Conservation (phyloP, 2,797 vertebrate species). For the Gobionotothen gibberifrons region DNA sequence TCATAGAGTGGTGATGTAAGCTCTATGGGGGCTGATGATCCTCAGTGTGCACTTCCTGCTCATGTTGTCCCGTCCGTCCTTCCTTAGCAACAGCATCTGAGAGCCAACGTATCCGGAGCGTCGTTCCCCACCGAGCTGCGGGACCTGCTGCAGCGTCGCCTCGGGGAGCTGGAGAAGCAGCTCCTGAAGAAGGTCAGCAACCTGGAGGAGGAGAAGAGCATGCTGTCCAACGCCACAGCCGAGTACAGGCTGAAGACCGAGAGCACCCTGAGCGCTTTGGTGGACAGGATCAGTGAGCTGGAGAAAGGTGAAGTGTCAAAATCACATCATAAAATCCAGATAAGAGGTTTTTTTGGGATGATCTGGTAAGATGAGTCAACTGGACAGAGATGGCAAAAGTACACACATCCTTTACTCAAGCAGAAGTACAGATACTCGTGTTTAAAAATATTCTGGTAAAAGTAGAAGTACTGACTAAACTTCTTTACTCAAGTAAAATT, state of each 20-base stretch:
- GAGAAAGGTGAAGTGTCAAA: constrained; percentile 88
- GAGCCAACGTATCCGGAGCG: constrained; percentile 88
- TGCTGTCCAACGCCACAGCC: constrained; percentile 94
- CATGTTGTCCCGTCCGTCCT: constrained; percentile 16
- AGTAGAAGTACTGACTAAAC: no score
- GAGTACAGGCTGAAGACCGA: constrained; percentile 94
- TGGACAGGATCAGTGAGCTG: constrained; percentile 93
- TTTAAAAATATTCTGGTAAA: no score
- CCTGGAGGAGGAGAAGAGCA: constrained; percentile 93
- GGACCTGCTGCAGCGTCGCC: constrained; percentile 92
- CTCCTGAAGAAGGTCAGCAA: constrained; percentile 93
- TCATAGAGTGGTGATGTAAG: not conserved
- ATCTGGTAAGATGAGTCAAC: not conserved
- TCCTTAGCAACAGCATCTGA: constrained; percentile 90
- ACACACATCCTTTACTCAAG: no score
- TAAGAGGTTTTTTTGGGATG: not conserved
- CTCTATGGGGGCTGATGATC: not conserved
- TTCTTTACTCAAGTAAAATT: no score
- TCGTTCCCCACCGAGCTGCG: constrained; percentile 90
- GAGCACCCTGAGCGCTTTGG: constrained; percentile 89
- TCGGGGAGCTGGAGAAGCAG: constrained; percentile 93
- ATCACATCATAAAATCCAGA: not conserved
- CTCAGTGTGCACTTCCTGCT: constrained; percentile 39
- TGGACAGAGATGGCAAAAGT: no score
- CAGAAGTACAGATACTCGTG: no score